These are phyloP conservation scores for Canis aureus DNA, from an alignment of 2,113 vertebrate species.

Conservation along the genomic window DNA sequence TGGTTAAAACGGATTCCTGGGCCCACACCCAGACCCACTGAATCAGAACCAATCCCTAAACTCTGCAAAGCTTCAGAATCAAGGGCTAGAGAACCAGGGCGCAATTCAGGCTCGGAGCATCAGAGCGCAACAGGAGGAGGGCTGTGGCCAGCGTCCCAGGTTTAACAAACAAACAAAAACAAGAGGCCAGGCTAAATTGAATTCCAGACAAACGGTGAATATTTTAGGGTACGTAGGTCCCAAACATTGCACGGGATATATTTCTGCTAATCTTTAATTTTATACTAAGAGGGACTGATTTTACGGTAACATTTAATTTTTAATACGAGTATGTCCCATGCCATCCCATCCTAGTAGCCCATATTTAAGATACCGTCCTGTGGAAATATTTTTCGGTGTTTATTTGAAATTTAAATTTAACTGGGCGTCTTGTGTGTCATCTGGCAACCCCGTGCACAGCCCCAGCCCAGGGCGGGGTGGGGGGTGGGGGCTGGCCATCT, in stretches of 20 bases:
- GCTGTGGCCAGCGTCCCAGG: neutral
- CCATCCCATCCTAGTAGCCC: neutral
- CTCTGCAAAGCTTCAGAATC: neutral
- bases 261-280: neutral
- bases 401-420: neutral
- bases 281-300: neutral
- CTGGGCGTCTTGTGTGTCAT: neutral
- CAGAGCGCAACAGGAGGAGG: neutral
- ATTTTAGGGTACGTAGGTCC: neutral
- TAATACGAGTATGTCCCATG: neutral
- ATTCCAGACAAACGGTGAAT: neutral
- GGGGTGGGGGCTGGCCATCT: neutral
- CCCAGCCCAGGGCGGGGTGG: neutral
- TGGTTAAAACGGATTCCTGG: neutral
- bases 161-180: neutral
- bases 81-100: too few relatives aligned
- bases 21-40: neutral
- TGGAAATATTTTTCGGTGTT: neutral
- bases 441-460: fast-evolving
- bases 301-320: neutral
- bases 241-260: neutral
- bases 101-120: too few relatives aligned
- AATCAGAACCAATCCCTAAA: neutral
- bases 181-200: neutral
- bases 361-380: neutral